phyloP scores from a whole-genome alignment of 2,797 vertebrate species.

The Eospalax fontanierii region DNA sequence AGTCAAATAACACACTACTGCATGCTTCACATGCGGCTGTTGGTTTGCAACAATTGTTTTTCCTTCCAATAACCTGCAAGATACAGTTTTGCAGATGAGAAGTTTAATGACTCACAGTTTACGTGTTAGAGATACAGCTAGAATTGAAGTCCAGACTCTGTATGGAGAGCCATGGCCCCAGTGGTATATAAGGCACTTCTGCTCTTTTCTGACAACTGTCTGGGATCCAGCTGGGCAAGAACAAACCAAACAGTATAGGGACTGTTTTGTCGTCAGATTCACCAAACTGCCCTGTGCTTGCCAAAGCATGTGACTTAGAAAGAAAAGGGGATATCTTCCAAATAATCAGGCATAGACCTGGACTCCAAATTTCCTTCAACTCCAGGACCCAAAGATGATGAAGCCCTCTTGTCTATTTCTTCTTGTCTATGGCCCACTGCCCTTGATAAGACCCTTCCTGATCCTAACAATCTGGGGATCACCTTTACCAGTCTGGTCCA shows the following conservation, averaged over 20 bases:
- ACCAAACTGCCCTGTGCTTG: background rate
- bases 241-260: background rate
- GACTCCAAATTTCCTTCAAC: background rate
- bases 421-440: background rate
- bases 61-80: background rate
- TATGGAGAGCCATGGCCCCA: background rate
- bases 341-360: background rate
- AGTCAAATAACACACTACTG: background rate
- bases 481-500: background rate
- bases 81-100: background rate
- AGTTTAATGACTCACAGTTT: background rate
- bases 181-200: background rate
- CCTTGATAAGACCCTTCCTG: background rate
- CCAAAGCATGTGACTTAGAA: background rate
- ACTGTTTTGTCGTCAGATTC: background rate
- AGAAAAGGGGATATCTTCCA: background rate
- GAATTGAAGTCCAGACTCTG: background rate
- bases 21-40: accelerated
- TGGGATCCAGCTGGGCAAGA: background rate
- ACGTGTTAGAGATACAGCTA: background rate
- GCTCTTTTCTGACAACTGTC: background rate
- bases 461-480: background rate
- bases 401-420: background rate
- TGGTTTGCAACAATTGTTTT: background rate
- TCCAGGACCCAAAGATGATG: background rate